These are phyloP conservation scores for Microcebus tavaratra DNA, from an alignment of 2,113 vertebrate species.

Conservation along the genomic window DNA sequence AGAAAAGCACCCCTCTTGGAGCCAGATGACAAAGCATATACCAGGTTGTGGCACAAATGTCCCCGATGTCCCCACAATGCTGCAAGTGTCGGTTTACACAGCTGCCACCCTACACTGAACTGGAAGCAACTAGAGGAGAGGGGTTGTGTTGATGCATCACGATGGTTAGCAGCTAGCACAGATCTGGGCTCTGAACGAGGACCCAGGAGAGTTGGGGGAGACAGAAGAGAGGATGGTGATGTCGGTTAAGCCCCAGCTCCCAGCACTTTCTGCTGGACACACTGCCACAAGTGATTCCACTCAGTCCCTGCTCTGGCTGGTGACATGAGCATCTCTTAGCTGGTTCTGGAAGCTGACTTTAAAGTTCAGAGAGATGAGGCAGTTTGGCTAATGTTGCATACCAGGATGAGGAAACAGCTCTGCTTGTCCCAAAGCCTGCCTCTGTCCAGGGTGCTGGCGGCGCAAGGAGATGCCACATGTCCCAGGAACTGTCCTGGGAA, in stretches of 20 bases:
- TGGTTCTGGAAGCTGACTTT: not conserved
- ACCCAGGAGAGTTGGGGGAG: not conserved
- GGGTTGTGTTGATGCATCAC: rapidly evolving
- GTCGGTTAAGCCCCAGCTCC: not conserved
- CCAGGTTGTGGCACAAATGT: rapidly evolving
- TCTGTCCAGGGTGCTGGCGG: not conserved
- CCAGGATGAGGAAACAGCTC: not conserved
- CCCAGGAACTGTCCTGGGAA: not conserved
- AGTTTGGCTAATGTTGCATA: rapidly evolving
- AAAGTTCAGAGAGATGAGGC: not conserved
- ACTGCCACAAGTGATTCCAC: rapidly evolving
- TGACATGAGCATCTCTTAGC: not conserved
- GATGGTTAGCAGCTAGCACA: not conserved
- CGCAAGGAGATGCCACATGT: rapidly evolving
- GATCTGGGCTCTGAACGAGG: not conserved
- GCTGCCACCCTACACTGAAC: not conserved
- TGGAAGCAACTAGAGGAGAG: not conserved
- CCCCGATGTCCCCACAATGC: rapidly evolving
- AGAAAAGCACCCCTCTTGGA: not conserved
- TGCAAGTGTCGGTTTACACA: not conserved
- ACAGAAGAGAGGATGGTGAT: not conserved
- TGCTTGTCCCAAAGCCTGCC: not conserved
- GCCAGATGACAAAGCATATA: not conserved
- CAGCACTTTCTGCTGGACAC: not conserved
- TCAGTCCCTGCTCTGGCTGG: rapidly evolving